Base-by-base conservation (phyloP, 2,888 invertebrate genomes). In the Cephus nigrinus region DNA sequence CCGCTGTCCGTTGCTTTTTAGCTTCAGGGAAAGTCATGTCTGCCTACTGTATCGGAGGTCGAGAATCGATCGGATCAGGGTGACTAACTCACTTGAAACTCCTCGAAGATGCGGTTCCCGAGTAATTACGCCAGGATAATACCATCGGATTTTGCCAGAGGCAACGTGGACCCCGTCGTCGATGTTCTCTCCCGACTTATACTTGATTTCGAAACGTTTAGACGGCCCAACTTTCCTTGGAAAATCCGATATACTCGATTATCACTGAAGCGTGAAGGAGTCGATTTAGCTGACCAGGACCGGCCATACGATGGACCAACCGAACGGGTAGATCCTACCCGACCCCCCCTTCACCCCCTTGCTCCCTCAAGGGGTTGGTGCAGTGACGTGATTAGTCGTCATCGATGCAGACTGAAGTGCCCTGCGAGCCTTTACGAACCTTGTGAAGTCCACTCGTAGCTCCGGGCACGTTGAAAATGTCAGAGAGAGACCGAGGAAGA, bases 81-180 rank as follows among this genome's bases (percentile, higher is more conserved):
- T 23, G 23, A 23, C 55, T 55, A 55, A 55, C 23, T 55, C 55
- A 55, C 55, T 55, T 23, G 23, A 55, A 55, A 23, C 55, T 55
- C 23, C 15, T 55, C 31, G 71, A 30, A 71, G 71, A 71, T 71
- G 71, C 71, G 30, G 23, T 71, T 33, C 33, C 71, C 71, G 71
- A 33, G 31, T 71, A 71, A 71, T 71, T 71, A 30, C 71, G 33
- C 30, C 71, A 23, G 71, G 71, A 33, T 71, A 71, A 71, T 55
- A 1, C 23, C 15, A 55, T 55, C 9, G 23, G 23, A 23, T 55
- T 55, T 23, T 55, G 23, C 55, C 55, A 55, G 55, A 55, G 55
- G 55, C 55, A 55, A 23, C 9, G 23, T 55, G 15, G 55, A 55
- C 55, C 23, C 23, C 9, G 23, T 9, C 23, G 55, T 55, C 23